phyloP scores from a whole-genome alignment of 2,888 invertebrate species.

The Protonemura montana region DNA sequence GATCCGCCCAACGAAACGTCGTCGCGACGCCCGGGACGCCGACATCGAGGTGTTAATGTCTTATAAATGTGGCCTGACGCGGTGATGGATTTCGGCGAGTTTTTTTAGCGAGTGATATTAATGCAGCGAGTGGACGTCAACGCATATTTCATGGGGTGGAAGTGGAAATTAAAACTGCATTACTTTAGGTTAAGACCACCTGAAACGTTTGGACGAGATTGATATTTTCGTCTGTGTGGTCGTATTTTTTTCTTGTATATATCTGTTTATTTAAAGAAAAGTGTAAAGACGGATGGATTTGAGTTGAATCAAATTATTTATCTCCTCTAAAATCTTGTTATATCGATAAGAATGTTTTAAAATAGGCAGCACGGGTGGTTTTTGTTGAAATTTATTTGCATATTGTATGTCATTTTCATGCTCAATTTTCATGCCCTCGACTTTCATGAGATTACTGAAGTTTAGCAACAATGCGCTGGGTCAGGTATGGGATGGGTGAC shows the following conservation, averaged over 20 bases:
- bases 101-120: background rate
- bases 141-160: background rate
- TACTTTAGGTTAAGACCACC: background rate
- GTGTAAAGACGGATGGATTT: background rate
- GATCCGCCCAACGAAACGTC: background rate
- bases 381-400: too few relatives aligned
- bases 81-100: background rate
- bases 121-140: background rate
- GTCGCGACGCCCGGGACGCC: background rate
- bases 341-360: too few relatives aligned
- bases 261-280: background rate
- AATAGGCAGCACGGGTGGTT: too few relatives aligned
- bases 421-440: too few relatives aligned
- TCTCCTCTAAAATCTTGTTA: too few relatives aligned
- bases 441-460: too few relatives aligned
- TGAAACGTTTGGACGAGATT: background rate
- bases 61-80: background rate
- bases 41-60: slow-evolving; percentile 7
- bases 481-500: too few relatives aligned
- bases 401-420: too few relatives aligned
- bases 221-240: background rate
- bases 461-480: too few relatives aligned
- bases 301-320: background rate
- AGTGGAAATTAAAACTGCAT: slow-evolving; percentile 7
- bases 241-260: background rate